phyloP scores from a whole-genome alignment of 2,888 invertebrate species.

The Digitonthophagus gazella region DNA sequence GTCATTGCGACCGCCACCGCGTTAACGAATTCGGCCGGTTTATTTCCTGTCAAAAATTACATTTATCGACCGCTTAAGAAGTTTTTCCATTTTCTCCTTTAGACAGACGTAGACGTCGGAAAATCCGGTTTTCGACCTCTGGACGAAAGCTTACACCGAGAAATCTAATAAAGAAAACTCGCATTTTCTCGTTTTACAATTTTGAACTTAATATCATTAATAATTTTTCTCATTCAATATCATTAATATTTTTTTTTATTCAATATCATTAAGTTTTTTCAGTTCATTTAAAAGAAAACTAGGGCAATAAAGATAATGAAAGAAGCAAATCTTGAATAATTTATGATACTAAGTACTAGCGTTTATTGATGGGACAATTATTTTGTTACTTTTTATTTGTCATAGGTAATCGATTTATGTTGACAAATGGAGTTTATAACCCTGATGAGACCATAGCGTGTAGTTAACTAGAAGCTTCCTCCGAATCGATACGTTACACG shows the following conservation, averaged over 20 bases:
- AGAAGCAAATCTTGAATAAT: too few species aligned
- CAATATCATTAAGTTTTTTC: too few species aligned
- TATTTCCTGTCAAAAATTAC: slow-evolving; percentile 16
- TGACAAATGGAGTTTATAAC: neutral
- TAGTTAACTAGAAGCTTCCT: neutral
- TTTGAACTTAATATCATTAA: neutral
- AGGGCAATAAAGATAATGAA: too few species aligned
- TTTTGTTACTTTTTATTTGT: too few species aligned
- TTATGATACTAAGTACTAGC: too few species aligned
- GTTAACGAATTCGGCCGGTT: slow-evolving; percentile 1
- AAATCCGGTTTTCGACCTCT: neutral
- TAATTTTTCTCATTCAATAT: too few species aligned
- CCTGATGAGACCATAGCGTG: neutral
- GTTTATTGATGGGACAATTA: too few species aligned
- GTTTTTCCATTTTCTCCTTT: neutral
- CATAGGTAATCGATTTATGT: neutral
- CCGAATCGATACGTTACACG: neutral
- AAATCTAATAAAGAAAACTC: neutral
- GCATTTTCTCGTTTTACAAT: neutral
- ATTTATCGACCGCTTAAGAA: slow-evolving; percentile 12
- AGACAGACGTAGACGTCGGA: neutral
- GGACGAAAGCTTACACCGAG: neutral
- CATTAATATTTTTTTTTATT: too few species aligned
- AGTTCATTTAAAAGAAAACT: too few species aligned
- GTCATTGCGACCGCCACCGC: neutral